Percentiles rank a stretch among this genome's conserved stretches.
Conservation (phyloP, 2,888 invertebrate genomes). For the Andricus curvator region DNA sequence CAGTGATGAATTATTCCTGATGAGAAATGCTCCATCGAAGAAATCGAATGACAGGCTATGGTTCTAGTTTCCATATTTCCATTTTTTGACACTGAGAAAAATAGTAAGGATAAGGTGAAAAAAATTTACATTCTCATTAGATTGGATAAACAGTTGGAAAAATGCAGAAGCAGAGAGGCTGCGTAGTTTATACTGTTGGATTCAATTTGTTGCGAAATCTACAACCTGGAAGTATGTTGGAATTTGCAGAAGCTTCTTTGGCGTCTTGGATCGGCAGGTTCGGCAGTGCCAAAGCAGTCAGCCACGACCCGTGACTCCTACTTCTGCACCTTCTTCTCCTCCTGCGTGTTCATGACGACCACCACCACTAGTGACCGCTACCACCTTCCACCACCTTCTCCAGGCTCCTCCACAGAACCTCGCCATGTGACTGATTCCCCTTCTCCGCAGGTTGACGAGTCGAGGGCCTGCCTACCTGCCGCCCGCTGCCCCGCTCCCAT, state of each 20-base stretch:
- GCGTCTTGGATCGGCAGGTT: neutral
- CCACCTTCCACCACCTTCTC: slow-evolving; percentile 54
- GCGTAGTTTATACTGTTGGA: no score
- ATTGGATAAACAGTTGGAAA: no score
- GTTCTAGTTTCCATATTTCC: no score
- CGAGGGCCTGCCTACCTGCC: slow-evolving; percentile 77
- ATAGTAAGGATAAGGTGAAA: no score
- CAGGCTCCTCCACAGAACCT: slow-evolving; percentile 60
- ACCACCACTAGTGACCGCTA: slow-evolving; percentile 40
- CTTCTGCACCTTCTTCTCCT: slow-evolving; percentile 26
- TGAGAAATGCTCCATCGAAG: neutral
- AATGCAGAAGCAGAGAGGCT: no score
- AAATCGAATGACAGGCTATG: no score
- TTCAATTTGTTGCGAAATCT: no score
- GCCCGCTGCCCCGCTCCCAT: slow-evolving; percentile 78
- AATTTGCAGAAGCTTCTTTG: neutral
- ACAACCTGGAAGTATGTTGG: neutral
- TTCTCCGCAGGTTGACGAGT: slow-evolving; percentile 74
- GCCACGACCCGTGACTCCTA: slow-evolving; percentile 12
- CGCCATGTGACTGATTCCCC: slow-evolving; percentile 78
- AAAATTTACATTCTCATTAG: no score
- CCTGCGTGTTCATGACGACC: slow-evolving; percentile 25
- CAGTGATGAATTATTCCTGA: neutral
- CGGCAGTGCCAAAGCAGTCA: slow-evolving; percentile 16
- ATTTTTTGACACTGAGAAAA: no score